These are phyloP conservation scores for Theretra japonica DNA, from an alignment of 2,888 invertebrate species.

Conservation along the genomic window DNA sequence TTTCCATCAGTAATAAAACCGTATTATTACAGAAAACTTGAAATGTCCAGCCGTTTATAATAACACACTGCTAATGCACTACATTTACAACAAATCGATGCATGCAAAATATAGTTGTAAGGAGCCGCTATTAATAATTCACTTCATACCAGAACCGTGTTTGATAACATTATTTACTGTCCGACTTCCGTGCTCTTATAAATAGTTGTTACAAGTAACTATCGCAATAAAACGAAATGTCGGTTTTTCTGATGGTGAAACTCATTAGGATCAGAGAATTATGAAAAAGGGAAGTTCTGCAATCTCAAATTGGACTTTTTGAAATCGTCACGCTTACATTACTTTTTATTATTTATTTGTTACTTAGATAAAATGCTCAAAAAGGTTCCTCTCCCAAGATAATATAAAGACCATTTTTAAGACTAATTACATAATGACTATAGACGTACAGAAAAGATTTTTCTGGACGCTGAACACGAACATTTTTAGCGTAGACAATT, in stretches of 20 bases:
- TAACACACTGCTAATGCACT: constrained; percentile 9
- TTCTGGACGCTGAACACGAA: too few species aligned
- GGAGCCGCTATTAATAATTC: constrained; percentile 51
- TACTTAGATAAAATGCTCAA: too few species aligned
- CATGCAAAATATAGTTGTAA: constrained; percentile 55
- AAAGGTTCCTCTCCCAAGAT: too few species aligned
- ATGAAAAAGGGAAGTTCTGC: background rate
- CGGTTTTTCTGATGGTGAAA: background rate
- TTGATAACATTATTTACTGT: constrained; percentile 54
- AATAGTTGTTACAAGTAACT: constrained; percentile 6
- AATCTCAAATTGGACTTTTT: background rate
- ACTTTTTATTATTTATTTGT: too few species aligned
- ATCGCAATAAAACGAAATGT: constrained; percentile 3
- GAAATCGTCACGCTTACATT: background rate
- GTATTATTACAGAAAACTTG: constrained; percentile 10
- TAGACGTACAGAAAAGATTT: too few species aligned
- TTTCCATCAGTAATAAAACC: background rate
- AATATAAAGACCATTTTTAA: too few species aligned
- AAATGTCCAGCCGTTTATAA: constrained; percentile 8
- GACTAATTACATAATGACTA: too few species aligned
- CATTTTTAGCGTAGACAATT: too few species aligned
- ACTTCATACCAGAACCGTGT: constrained; percentile 45
- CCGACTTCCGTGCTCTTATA: constrained; percentile 45
- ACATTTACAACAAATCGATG: constrained; percentile 40
- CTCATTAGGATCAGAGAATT: background rate